Base-by-base conservation (phyloP, 2,888 invertebrate species). In the Ormyrus pomaceus region DNA sequence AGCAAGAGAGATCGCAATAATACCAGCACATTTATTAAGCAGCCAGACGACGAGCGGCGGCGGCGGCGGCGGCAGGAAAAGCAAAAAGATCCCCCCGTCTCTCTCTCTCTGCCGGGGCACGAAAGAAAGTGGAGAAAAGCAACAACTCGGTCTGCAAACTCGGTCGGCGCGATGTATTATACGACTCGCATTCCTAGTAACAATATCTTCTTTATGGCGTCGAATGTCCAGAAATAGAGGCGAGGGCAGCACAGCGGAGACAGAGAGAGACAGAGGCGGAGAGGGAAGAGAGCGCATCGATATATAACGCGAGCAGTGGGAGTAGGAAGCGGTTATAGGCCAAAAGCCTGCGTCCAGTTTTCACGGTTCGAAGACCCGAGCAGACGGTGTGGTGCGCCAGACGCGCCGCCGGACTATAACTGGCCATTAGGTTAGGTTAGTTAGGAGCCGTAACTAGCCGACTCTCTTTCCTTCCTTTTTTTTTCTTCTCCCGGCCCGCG, bases 331-430 rank as follows among this genome's bases (percentile, higher is more conserved):
- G 9, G 11, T 34, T 34, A 34, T 53, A 51, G 58, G 19, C 51
- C 45, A 70, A 71, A 74, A 13, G 50, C 58, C 59, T 62, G 56
- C 56, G 79, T 76, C 70, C 80, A 84, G 84, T 84, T 84, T 84
- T 83, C 84, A 83, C 83, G 84, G 85, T 85, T 85, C 85, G 84
- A 82, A 83, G 84, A 84, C 83, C 84, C 81, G 82, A 81, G 77
- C 83, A 85, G 85, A 85, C 85, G 83, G 83, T 80, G 82, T 85
- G 83, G 83, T 80, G 82, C 81, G 82, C 83, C 68, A 84, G 84
- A 85, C 85, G 82, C 74, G 64, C 83, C 82, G 83, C 45, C 64
- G 75, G 82, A 85, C 85, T 86, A 85, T 85, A 84, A 85, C 86
- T 84, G 84, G 84, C 77, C 74, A 58, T 79, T 79, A 56, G 81